Evolutionary conservation across 30 jellyfish, hydroid and myxozoan species (phyloP).

Genomic region (Chrysaora quinquecirrha): DNA sequence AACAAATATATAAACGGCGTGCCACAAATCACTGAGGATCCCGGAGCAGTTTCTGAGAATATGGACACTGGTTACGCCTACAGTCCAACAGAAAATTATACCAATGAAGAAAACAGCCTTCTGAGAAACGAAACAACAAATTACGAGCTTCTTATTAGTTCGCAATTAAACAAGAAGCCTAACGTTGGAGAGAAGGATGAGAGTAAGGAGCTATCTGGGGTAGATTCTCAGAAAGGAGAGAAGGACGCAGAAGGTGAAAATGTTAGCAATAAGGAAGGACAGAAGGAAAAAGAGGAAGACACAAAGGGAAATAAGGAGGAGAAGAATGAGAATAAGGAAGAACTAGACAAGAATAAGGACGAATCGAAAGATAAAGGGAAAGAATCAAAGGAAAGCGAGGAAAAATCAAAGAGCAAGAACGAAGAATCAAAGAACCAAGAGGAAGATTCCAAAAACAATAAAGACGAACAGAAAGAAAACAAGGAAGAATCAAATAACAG

Average conservation of each 20-base stretch:
- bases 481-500: background rate
- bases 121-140: background rate
- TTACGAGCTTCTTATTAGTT: background rate
- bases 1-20: no score
- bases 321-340: background rate
- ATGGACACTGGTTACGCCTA: no score
- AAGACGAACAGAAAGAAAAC: background rate
- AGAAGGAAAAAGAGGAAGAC: background rate
- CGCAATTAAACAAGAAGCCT: background rate
- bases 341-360: background rate
- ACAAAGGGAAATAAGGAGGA: conserved; percentile 1
- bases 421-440: background rate
- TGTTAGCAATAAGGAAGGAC: background rate
- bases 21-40: no score
- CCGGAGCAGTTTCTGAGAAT: no score
- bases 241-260: background rate
- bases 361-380: conserved; percentile 1
- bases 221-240: background rate
- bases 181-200: background rate
- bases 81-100: no score
- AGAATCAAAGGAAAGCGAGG: background rate
- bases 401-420: background rate
- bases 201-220: background rate
- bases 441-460: background rate
- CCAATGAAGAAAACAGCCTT: no score